Conservation (phyloP, 2,797 vertebrate genomes). For the Cryptoblepharus egeriae region DNA sequence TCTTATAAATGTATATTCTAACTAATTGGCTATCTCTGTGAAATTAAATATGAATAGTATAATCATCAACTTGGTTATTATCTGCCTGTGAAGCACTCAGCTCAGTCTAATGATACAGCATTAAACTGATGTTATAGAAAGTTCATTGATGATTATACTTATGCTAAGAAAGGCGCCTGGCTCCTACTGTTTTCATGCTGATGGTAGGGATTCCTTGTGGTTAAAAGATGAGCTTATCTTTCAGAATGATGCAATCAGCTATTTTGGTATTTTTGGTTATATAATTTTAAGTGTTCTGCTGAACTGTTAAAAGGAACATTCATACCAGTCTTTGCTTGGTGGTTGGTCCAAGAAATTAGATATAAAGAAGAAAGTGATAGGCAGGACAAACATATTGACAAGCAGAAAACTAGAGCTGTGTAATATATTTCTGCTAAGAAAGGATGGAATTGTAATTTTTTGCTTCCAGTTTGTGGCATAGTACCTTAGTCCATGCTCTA, state of each 20-base stretch:
- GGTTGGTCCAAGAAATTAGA: not conserved
- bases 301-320: not conserved
- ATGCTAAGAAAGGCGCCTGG: not conserved
- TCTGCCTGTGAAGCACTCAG: rapidly evolving
- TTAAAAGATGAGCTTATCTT: not conserved
- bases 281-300: not conserved
- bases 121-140: not conserved
- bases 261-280: not conserved
- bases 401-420: not conserved
- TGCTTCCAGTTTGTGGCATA: not conserved
- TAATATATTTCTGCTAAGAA: not conserved
- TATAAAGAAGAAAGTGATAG: not conserved
- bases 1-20: not conserved
- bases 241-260: not conserved
- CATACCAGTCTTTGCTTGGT: not conserved
- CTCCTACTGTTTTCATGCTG: not conserved
- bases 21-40: not conserved
- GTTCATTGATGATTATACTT: not conserved
- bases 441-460: not conserved
- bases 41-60: not conserved
- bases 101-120: not conserved
- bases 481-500: not conserved
- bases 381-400: not conserved
- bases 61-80: not conserved
- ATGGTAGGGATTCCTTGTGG: not conserved